Evolutionary conservation across 1,140 invertebrate species (phyloP).

Genomic region (Zelostemma sp.): DNA sequence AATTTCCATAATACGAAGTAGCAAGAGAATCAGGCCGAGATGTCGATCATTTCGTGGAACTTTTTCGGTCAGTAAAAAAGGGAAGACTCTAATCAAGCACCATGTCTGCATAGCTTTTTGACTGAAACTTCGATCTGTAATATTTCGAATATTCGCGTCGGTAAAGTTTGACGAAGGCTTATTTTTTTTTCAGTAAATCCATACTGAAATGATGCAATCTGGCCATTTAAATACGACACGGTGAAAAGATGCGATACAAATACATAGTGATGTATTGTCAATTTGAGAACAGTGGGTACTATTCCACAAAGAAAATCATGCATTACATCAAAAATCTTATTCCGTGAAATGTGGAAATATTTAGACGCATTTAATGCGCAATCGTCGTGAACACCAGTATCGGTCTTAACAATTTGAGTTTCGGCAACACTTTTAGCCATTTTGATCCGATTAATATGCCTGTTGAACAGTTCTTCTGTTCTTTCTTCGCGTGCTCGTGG

Average conservation of each 20-base stretch:
- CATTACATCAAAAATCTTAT: slow-evolving; percentile 31
- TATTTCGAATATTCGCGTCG: background rate
- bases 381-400: slow-evolving; percentile 1
- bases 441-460: no score
- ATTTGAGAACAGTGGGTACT: no score
- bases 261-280: background rate
- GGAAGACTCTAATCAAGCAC: slow-evolving; percentile 10
- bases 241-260: background rate
- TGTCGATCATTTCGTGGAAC: slow-evolving; percentile 10
- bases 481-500: background rate
- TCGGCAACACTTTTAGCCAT: background rate
- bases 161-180: slow-evolving; percentile 12
- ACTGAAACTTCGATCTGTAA: background rate
- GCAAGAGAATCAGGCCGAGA: background rate
- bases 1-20: no score
- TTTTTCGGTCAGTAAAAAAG: slow-evolving; percentile 15
- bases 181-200: slow-evolving; percentile 12
- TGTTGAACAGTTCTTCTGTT: background rate
- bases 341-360: slow-evolving; percentile 33
- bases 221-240: slow-evolving; percentile 8
- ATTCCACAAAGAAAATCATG: no score
- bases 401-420: slow-evolving; percentile 13
- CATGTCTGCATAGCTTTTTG: slow-evolving; percentile 26
- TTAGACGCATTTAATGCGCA: slow-evolving; percentile 12
- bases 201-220: slow-evolving; percentile 10